These are phyloP conservation scores for Oscheius sp. DNA, from an alignment of 2,888 invertebrate genomes.

Conservation along the genomic window DNA sequence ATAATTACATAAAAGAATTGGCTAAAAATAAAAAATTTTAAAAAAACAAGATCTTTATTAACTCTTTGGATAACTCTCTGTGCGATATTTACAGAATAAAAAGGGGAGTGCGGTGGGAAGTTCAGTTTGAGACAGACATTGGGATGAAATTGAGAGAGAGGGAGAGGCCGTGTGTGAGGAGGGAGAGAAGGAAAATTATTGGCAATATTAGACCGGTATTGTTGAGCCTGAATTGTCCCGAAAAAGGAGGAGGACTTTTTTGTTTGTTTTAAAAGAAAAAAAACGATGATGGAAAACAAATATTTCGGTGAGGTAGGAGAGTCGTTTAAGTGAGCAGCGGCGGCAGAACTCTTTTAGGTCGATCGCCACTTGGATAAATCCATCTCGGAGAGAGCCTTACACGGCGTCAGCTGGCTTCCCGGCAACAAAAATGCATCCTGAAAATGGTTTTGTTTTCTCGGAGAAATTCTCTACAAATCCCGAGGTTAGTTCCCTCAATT, in stretches of 20 bases:
- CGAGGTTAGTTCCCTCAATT: too few species aligned
- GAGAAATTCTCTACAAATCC: too few species aligned
- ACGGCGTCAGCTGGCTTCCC: slow-evolving; percentile 57
- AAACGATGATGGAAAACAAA: not conserved
- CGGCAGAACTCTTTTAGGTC: not conserved
- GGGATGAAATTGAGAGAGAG: not conserved
- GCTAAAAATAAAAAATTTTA: not conserved
- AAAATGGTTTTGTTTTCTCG: too few species aligned
- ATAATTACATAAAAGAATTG: too few species aligned
- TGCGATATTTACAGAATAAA: not conserved
- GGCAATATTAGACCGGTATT: slow-evolving; percentile 34
- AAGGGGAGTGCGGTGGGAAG: not conserved
- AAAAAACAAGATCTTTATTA: not conserved
- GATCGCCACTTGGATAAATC: slow-evolving; percentile 64
- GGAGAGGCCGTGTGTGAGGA: not conserved
- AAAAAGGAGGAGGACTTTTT: not conserved
- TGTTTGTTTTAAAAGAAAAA: too few species aligned
- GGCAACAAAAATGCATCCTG: slow-evolving; percentile 57
- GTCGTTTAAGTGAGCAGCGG: not conserved
- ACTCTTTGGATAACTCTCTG: not conserved
- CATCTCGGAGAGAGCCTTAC: slow-evolving; percentile 60
- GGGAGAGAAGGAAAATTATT: slow-evolving; percentile 5
- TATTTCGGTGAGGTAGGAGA: slow-evolving; percentile 7
- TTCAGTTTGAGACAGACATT: not conserved
- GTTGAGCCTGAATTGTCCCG: slow-evolving; percentile 18